Evolutionary conservation across 2,797 vertebrate genomes (phyloP), one percentile per base, ranked within the genome.

Genomic region (Leptodactylus fallax): DNA sequence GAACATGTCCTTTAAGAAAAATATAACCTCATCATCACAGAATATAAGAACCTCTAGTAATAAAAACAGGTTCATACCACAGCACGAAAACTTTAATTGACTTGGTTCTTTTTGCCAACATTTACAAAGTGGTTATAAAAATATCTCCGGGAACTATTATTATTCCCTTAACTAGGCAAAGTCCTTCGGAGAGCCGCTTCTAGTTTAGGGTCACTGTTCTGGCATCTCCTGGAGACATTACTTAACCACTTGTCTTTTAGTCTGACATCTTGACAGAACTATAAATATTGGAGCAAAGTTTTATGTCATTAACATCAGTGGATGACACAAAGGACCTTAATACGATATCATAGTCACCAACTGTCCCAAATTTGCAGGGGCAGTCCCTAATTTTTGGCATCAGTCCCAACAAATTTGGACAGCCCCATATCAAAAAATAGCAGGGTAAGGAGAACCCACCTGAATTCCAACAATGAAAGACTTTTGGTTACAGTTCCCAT

Each of bases 91-190:
- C 11, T 53, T 53, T 76, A 3, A 51, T 51, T 76, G 13, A 23
- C 72, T 76, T 76, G 2, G 14, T 17, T 10, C 17, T 23, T 63
- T 63, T 49, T 81, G 60, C 79, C 79, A 81, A 58, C 21, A 16
- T 21, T 79, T 63, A 81, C 14, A 49, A 49, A 16, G 1, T 0
- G 13, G 0, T 7, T 13, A 21, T n/a, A 47, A n/a, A 81, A 14
- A 47, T 49, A 49, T 81, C 36, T 65, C 45, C 23, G 58, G 58
- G 45, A 65, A 81, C 36, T 81, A 14, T 63, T 81, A 49, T 19
- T 51, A 81, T 81, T 81, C 21, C 79, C 60, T 49, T 49, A 81
- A 49, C 36, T 81, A 65, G 79, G 58, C 79, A 65, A 49, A 81
- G 12, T 9, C 1, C 79, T 16, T 7, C 13, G 2, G n/a, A 81